These are phyloP conservation scores for Monarcha castaneiventris DNA, from an alignment of 2,113 vertebrate genomes.

Conservation along the genomic window DNA sequence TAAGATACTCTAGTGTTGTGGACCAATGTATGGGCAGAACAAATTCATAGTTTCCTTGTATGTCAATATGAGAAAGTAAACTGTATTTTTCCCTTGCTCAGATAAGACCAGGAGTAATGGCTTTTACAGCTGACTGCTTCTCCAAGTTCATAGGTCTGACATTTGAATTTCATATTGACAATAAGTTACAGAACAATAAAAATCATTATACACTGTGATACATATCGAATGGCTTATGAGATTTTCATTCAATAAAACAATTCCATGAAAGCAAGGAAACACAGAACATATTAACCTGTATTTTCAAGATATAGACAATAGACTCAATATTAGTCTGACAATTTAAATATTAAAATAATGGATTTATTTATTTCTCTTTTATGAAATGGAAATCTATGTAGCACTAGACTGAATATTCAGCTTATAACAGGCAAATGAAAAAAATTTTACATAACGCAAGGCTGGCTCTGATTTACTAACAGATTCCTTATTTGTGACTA, in stretches of 20 bases:
- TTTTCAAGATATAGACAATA: not conserved
- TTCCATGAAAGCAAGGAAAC: not conserved
- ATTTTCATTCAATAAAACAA: not conserved
- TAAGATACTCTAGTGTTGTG: not conserved
- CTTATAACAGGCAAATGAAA: not conserved
- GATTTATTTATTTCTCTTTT: not conserved
- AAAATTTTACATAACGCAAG: not conserved
- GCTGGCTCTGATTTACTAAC: not conserved
- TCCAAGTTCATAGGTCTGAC: not conserved
- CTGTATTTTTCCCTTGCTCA: not conserved
- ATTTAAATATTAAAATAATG: not conserved
- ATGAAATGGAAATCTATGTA: not conserved
- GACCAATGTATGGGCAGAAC: not conserved
- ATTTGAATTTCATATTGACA: not conserved
- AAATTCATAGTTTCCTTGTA: not conserved
- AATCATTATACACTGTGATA: not conserved
- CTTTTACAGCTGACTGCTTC: not conserved
- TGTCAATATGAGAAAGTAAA: not conserved
- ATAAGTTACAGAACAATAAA: not conserved
- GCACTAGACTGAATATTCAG: not conserved
- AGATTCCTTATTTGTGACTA: not conserved
- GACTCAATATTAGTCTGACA: not conserved
- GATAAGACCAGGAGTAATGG: not conserved
- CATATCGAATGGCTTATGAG: not conserved
- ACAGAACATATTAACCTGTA: not conserved